Percentiles rank a stretch among this genome's conserved stretches.
These are phyloP conservation scores for Eclectus roratus DNA, from an alignment of 2,113 vertebrate genomes.

Conservation along the genomic window DNA sequence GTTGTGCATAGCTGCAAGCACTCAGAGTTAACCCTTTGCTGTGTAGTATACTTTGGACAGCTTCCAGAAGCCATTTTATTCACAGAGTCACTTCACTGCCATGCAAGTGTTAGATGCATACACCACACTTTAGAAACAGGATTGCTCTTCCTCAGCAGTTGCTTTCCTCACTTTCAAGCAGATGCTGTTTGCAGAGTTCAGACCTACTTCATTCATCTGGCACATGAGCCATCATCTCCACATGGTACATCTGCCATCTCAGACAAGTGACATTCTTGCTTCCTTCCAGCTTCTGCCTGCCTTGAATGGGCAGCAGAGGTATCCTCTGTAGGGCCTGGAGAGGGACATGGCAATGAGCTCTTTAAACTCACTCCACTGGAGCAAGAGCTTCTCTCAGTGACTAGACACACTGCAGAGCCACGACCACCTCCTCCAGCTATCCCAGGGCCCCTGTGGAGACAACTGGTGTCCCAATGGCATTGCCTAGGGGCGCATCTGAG, in stretches of 20 bases:
- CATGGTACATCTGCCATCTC: background rate
- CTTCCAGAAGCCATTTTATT: background rate
- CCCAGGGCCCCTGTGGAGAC: rapidly evolving
- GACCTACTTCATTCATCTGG: background rate
- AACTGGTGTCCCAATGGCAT: background rate
- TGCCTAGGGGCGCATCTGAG: rapidly evolving
- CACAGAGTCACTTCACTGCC: background rate
- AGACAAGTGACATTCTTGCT: background rate
- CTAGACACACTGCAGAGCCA: background rate
- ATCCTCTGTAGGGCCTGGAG: background rate
- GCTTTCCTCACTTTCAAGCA: background rate
- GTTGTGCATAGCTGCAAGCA: background rate
- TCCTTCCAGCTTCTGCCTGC: background rate
- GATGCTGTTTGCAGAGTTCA: background rate
- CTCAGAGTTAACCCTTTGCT: background rate
- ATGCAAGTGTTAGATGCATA: rapidly evolving
- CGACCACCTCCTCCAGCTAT: background rate
- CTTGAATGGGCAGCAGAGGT: background rate
- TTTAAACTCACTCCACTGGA: background rate
- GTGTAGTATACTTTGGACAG: background rate
- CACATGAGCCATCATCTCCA: background rate
- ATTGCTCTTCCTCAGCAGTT: background rate
- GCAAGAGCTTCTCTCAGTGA: background rate
- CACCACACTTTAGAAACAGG: background rate
- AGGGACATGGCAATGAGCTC: background rate